A percentile compares a stretch with the other conserved stretches of the same genome.
These are phyloP conservation scores for Ophioderma brevispina DNA, from an alignment of 35 echinoderm and acorn worm species.

Conservation along the genomic window DNA sequence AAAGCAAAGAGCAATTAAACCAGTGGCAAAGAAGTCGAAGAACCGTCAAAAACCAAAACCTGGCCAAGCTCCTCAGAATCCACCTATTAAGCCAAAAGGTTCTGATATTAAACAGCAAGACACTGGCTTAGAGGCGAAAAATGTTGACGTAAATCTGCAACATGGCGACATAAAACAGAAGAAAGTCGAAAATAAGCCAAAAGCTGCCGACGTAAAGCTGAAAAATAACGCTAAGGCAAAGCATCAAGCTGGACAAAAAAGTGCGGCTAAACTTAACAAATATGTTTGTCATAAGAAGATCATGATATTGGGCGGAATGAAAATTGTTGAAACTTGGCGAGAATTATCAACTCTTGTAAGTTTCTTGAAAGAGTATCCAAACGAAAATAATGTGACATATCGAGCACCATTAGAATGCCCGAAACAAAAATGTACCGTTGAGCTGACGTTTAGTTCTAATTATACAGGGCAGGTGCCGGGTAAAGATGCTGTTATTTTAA, in stretches of 20 bases:
- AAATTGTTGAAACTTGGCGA: background rate
- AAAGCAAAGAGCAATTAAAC: too few relatives aligned
- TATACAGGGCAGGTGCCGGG: background rate
- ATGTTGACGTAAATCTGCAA: too few relatives aligned
- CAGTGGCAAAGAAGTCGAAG: too few relatives aligned
- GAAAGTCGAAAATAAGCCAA: background rate
- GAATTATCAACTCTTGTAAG: background rate
- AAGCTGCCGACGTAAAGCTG: background rate
- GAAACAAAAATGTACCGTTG: background rate
- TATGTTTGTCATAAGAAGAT: background rate
- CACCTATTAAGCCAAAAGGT: background rate
- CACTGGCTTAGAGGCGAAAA: too few relatives aligned
- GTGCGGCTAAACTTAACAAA: background rate
- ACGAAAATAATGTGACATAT: background rate
- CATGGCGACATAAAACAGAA: background rate
- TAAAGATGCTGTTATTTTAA: conserved; percentile 69
- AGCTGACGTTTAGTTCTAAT: background rate
- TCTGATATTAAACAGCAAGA: too few relatives aligned
- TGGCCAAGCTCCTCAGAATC: too few relatives aligned
- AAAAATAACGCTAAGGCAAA: background rate
- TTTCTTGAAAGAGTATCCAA: background rate
- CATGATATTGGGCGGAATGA: background rate
- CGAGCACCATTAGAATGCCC: background rate
- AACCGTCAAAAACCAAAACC: too few relatives aligned
- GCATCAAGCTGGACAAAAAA: too few relatives aligned